Conservation (phyloP, 2,888 invertebrate genomes). For the Sabatieria punctata region DNA sequence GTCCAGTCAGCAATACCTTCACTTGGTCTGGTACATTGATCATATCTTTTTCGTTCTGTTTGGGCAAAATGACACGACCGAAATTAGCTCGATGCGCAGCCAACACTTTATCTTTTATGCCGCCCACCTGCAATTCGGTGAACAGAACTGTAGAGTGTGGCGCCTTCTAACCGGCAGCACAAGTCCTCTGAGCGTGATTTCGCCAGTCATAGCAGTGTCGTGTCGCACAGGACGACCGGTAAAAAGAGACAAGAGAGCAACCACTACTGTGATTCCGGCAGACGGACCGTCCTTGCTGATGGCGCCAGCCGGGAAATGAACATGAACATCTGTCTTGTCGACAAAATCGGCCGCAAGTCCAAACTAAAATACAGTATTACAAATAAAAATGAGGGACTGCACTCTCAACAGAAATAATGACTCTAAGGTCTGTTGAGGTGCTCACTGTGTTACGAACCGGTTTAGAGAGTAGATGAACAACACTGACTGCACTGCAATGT, state of each 20-base stretch:
- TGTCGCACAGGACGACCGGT: conserved; percentile 36
- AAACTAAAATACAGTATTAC: not conserved
- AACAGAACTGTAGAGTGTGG: too few relatives aligned
- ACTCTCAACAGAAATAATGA: too few relatives aligned
- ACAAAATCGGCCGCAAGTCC: conserved; percentile 21
- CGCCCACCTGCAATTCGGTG: conserved; percentile 40
- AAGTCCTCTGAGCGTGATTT: conserved; percentile 42
- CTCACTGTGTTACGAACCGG: too few relatives aligned
- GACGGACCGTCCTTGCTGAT: conserved; percentile 46
- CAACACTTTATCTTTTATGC: conserved; percentile 43
- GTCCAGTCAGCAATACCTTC: conserved; percentile 27
- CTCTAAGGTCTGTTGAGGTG: too few relatives aligned
- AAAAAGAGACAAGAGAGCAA: conserved; percentile 41
- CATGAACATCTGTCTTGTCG: conserved; percentile 40
- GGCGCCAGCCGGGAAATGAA: conserved; percentile 45
- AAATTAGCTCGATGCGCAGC: conserved; percentile 42
- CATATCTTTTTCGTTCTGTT: conserved; percentile 38
- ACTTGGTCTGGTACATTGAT: conserved; percentile 35
- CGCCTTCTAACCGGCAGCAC: conserved; percentile 43
- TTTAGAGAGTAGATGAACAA: too few relatives aligned
- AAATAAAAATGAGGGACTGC: too few relatives aligned
- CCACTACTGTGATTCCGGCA: conserved; percentile 42
- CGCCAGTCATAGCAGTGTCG: conserved; percentile 45
- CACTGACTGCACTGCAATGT: too few relatives aligned
- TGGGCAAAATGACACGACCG: conserved; percentile 39